These are phyloP conservation scores for Lasioglossum vierecki DNA, from an alignment of 2,888 invertebrate species.

Conservation along the genomic window DNA sequence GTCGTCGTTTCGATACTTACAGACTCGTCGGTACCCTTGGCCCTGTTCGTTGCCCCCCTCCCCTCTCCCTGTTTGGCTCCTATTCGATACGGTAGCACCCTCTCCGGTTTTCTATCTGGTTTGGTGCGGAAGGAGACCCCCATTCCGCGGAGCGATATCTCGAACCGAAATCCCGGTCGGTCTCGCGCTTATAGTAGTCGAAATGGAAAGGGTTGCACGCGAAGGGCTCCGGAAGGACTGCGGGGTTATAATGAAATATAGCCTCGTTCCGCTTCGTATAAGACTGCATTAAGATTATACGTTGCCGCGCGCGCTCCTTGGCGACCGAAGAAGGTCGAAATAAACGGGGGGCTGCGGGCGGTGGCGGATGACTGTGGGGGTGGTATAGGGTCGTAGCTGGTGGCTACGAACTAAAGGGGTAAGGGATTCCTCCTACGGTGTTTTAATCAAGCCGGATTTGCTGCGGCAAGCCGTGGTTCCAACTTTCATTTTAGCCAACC, in stretches of 20 bases:
- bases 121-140: constrained; percentile 44
- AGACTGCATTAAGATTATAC: constrained; percentile 84
- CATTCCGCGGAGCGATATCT: constrained; percentile 75
- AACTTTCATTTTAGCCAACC: constrained; percentile 83
- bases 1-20: constrained; percentile 71
- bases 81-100: constrained; percentile 55
- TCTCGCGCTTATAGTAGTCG: constrained; percentile 72
- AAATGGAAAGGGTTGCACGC: constrained; percentile 81
- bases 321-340: constrained; percentile 75
- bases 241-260: constrained; percentile 84
- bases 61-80: constrained; percentile 32
- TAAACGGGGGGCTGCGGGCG: constrained; percentile 67
- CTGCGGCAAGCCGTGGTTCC: constrained; percentile 83
- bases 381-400: constrained; percentile 67
- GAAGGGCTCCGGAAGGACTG: constrained; percentile 80
- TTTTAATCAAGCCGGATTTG: constrained; percentile 84
- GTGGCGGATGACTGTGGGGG: constrained; percentile 56
- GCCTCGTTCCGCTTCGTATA: constrained; percentile 83
- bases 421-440: constrained; percentile 83
- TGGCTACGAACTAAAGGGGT: constrained; percentile 76
- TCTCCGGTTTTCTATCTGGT: constrained; percentile 60
- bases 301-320: constrained; percentile 74
- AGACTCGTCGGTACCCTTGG: neutral
- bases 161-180: constrained; percentile 71
- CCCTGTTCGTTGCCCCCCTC: constrained; percentile 25